Conservation (phyloP, 2,113 vertebrate genomes). For the Coreoperca whiteheadi region DNA sequence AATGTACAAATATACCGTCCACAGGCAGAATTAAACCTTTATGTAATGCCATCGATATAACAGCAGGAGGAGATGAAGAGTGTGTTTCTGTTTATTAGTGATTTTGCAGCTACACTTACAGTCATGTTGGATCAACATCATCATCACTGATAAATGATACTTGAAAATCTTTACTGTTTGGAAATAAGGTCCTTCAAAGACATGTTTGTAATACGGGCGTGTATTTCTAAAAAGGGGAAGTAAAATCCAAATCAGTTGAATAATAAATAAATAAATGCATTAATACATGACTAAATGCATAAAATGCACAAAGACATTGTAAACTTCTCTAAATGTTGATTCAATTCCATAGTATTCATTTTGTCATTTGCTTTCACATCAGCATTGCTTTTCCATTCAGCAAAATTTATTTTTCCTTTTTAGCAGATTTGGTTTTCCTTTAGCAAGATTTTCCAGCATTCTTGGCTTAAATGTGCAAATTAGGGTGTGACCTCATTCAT, state of each 20-base stretch:
- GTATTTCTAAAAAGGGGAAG: not conserved
- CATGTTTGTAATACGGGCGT: not conserved
- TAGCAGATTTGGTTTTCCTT: not conserved
- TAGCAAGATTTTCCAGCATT: not conserved
- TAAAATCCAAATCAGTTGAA: no score
- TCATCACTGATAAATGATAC: not conserved
- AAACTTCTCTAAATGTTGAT: not conserved
- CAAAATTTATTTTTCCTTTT: not conserved
- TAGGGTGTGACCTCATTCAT: not conserved
- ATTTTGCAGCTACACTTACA: no score
- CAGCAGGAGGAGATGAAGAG: slow-evolving; percentile 54
- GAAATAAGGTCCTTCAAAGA: no score
- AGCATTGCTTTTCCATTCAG: not conserved
- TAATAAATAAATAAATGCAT: no score
- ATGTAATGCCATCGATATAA: not conserved
- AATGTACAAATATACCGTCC: not conserved
- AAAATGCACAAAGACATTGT: not conserved
- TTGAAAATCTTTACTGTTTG: not conserved
- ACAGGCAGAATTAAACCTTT: not conserved
- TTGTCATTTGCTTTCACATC: not conserved
- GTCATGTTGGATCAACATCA: not conserved
- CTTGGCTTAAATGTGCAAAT: no score
- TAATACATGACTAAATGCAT: not conserved
- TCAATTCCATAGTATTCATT: not conserved
- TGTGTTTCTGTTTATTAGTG: no score